These are phyloP conservation scores for Chaenodraco wilsoni DNA, from an alignment of 2,797 vertebrate species.

Conservation along the genomic window DNA sequence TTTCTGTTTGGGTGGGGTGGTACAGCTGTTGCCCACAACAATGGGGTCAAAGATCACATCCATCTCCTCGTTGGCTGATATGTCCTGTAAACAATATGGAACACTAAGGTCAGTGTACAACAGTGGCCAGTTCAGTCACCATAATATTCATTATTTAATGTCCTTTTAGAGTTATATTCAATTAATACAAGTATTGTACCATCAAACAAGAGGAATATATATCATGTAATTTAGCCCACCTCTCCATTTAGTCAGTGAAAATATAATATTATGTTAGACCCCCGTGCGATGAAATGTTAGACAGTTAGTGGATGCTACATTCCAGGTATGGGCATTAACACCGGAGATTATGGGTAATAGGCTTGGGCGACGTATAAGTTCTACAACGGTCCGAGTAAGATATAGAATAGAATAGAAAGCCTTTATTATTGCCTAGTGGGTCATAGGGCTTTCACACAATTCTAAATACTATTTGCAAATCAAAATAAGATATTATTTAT, in stretches of 20 bases:
- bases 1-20: constrained; percentile 54
- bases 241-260: neutral
- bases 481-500: neutral
- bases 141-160: neutral
- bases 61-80: constrained; percentile 21
- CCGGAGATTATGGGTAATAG: neutral
- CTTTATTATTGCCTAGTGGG: no score
- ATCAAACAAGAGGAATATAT: neutral
- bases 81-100: constrained; percentile 53
- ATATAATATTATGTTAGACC: constrained; percentile 2
- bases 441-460: no score
- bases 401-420: no score
- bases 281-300: constrained; percentile 34
- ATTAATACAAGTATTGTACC: neutral
- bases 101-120: constrained; percentile 23
- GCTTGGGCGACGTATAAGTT: constrained; percentile 3
- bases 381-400: no score
- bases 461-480: neutral
- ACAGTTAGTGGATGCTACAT: constrained; percentile 26
- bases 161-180: neutral
- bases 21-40: constrained; percentile 16
- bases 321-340: neutral
- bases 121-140: neutral
- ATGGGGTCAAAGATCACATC: constrained; percentile 18
- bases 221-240: neutral